Conservation (phyloP, 2,888 invertebrate genomes). For the Bimastos eiseni region DNA sequence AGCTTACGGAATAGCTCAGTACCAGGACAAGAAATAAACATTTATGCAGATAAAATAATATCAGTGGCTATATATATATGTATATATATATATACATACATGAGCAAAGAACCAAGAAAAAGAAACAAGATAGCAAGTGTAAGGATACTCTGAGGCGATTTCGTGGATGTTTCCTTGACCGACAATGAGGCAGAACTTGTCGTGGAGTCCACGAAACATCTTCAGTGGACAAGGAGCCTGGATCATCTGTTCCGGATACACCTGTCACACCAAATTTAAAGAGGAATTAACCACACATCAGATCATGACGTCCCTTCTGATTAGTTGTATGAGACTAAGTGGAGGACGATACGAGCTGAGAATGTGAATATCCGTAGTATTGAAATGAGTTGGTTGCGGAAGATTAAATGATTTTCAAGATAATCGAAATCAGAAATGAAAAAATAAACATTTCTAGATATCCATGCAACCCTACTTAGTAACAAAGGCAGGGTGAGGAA, state of each 20-base stretch:
- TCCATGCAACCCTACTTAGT: background rate
- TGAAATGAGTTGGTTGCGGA: too few species aligned
- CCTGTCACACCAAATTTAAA: conserved; percentile 47
- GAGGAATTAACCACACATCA: background rate
- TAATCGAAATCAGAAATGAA: background rate
- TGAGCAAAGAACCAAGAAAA: too few species aligned
- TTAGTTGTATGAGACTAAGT: background rate
- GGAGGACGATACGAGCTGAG: background rate
- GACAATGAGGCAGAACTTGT: conserved; percentile 59
- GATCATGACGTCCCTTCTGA: background rate
- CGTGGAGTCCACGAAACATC: conserved; percentile 55
- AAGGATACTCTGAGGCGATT: conserved; percentile 62
- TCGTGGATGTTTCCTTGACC: conserved; percentile 59
- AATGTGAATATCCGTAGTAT: background rate
- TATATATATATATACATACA: too few species aligned
- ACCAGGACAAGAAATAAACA: too few species aligned
- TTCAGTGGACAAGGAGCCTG: conserved; percentile 60
- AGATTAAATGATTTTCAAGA: background rate
- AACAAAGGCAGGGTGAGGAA: background rate
- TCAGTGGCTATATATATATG: too few species aligned
- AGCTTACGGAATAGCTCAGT: too few species aligned
- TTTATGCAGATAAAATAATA: too few species aligned
- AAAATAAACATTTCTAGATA: background rate
- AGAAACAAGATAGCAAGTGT: background rate
- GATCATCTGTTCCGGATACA: conserved; percentile 57